Evolutionary conservation across 2,888 invertebrate species (phyloP), one percentile per base, ranked within the genome.

Genomic region (Lacanobia oleracea): DNA sequence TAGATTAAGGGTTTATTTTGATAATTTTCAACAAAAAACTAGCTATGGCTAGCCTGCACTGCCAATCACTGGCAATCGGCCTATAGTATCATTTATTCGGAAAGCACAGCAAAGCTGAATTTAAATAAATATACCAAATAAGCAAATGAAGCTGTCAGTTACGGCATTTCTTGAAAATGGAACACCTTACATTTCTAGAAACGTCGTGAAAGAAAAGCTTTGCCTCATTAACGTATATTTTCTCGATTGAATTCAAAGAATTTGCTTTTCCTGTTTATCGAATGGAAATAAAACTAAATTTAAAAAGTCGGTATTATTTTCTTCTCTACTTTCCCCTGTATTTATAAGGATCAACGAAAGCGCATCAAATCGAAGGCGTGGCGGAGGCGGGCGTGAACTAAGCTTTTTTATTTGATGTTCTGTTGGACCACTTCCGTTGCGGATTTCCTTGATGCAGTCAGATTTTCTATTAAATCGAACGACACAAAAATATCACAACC

Each of bases 351-450:
- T 67, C 40, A 43, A 40, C 50, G 3, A 21, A 56, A 48, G 23
- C 9, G 33, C 43, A 43, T 74, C 43, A 56, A 56, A 18, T 9
- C 4, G 14, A 40, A 40, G 12, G 10, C n/a, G 14, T 6, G 27
- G n/a, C n/a, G 33, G 23, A 21, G 14, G n/a, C 23, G 48, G 21
- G 27, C 33, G 23, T 23, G 37, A 62, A 8, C n/a, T 18, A 50
- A 78, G 43, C 18, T 27, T 40, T 77, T 77, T 43, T 43, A 79
- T 72, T 75, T 53, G 33, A 72, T 59, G 51, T 72, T 48, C 33
- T 72, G 63, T 63, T 53, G 40, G n/a, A n/a, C 50, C 43, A 18
- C 9, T 53, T 75, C 62, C n/a, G 14, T 51, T 9, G 12, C 12
- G 51, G 40, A 59, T 59, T 53, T 59, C 40, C 51, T 40, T 48